Evolutionary conservation across 2,888 invertebrate genomes (phyloP), one percentile per base, ranked within the genome.

Genomic region (Rotaria sp.): DNA sequence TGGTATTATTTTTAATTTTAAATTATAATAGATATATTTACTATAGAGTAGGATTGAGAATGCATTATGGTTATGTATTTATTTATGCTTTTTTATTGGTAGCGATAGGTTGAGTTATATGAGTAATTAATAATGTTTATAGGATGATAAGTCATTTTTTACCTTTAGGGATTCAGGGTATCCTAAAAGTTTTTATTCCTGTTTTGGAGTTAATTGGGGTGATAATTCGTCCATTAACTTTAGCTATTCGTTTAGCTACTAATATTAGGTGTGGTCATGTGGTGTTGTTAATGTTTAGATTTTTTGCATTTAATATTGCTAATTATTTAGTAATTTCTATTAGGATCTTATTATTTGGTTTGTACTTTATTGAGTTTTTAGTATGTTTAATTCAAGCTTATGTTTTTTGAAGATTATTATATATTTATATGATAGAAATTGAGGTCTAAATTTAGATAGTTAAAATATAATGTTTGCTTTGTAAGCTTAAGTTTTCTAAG

Each of bases 361-460:
- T 41, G 41, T 75, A 41, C 41, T 75, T 75, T 41, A 75, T 75
- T 41, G 75, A 75, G 87, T 88, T 18, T 94, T 94, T 85, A 94
- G 94, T 93, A 94, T 94, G 48, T 93, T 93, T 0, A 93, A 92
- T 88, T 92, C 94, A 91, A 93, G 93, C 0, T 89, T 94, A 89
- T 93, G 93, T 15, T 92, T 94, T 92, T 92, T 94, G 91, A 92
- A 94, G 88, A 92, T 92, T 84, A 91, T 93, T 91, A 92, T 93
- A 92, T 93, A 93, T 24, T 92, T 92, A 87, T 92, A 93, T 92
- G 93, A 93, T 0, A 93, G 93, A 92, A 93, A 94, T 93, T 93
- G 75, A 75, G n/a, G 15, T 67, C n/a, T n/a, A n/a, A 50, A 50
- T 50, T 38, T 75, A 38, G 75, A 41, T 41, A 75, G 75, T 75